Conservation (phyloP, 1,140 invertebrate genomes). For the Cherax quadricarinatus region DNA sequence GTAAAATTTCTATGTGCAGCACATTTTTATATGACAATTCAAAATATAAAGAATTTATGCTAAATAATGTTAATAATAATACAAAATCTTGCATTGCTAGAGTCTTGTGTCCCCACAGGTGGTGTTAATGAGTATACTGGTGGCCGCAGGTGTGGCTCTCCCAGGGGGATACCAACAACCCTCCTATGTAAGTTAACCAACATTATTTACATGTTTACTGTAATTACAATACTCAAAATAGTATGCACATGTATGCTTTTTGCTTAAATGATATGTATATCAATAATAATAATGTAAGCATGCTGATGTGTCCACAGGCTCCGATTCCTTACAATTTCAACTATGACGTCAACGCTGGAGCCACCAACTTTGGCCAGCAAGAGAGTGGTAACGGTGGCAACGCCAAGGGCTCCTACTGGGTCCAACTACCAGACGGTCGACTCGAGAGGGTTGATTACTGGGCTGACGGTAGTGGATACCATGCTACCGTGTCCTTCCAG, state of each 20-base stretch:
- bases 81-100: no score
- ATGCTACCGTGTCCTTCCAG: no score
- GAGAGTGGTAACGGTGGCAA: no score
- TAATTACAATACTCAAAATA: neutral
- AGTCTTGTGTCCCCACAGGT: neutral
- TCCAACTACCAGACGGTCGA: no score
- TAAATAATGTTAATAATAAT: no score
- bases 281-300: neutral
- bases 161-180: neutral
- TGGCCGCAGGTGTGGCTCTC: neutral
- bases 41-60: no score
- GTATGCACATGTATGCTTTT: neutral
- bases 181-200: neutral
- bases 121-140: neutral
- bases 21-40: no score
- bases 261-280: neutral
- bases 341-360: slow-evolving; percentile 72
- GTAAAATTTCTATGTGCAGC: no score
- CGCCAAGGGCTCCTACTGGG: no score
- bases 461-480: no score
- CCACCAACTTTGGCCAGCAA: no score
- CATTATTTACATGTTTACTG: neutral
- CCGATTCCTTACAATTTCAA: slow-evolving; percentile 64
- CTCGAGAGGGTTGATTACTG: no score
- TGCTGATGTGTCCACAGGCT: slow-evolving; percentile 33